Evolutionary conservation across 2,113 vertebrate genomes (phyloP), one percentile per base, ranked within the genome.

Genomic region (Pelobates fuscus): DNA sequence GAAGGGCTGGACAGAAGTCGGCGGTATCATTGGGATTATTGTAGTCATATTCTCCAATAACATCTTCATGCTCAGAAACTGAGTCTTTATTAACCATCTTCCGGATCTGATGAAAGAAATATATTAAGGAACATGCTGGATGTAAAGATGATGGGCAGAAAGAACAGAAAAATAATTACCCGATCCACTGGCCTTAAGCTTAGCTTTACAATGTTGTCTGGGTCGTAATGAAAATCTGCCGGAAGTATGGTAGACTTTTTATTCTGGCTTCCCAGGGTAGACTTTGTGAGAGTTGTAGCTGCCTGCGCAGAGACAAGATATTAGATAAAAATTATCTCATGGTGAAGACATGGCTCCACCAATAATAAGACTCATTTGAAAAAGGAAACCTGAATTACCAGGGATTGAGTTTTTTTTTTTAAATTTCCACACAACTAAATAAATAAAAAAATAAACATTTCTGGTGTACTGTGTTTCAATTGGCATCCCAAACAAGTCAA

Each of bases 11-110:
- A 78, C 96, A 99, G 86, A 95, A 98, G 85, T 97, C 93, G 76
- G 90, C 89, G 8, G 91, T 96, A 72, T 99, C 96, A 0, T 93
- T 95, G 71, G 94, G 91, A 29, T 99, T 98, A 83, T 94, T 86
- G 80, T 99, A 99, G 80, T 99, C 86, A 0, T 99, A 99, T 24
- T 95, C 93, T 18, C 83, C 90, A 0, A 98, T 91, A 1, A 86
- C 91, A 14, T 93, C 94, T 8, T 91, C 90, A 0, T 87, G 86
- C 30, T 93, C 88, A 11, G 90, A 82, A 0, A 79, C 82, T 21
- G 78, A 43, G 21, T 61, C 78, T 1, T 83, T 85, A 55, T 82
- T 70, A 0, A 49, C 23, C 5, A 8, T 81, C 52, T 76, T 83
- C 71, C 79, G 81, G 66, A 96, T 43, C 97, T 99, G 70, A 0